A percentile compares a stretch with the other conserved stretches of the same genome.
phyloP scores from a whole-genome alignment of 2,113 vertebrate genomes.

The Cyanoramphus novaezelandiae region DNA sequence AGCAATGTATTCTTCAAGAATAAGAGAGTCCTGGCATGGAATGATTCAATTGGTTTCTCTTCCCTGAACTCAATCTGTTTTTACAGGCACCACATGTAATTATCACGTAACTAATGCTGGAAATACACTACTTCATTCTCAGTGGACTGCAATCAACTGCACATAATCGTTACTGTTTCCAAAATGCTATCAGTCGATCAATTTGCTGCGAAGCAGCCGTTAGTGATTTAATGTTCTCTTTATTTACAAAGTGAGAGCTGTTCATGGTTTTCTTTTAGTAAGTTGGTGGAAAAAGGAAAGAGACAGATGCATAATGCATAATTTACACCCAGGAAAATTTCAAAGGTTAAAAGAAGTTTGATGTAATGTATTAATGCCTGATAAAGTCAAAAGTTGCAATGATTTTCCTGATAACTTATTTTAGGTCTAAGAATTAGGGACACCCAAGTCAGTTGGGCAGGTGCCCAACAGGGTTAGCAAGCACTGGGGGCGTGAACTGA shows the following conservation, averaged over 20 bases:
- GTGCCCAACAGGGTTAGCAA: not conserved
- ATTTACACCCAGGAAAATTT: not conserved
- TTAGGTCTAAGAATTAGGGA: not conserved
- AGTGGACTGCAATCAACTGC: not conserved
- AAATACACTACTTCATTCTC: not conserved
- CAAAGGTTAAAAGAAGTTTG: not conserved
- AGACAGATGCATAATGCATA: not conserved
- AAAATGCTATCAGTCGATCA: not conserved
- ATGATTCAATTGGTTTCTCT: not conserved
- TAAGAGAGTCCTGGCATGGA: not conserved
- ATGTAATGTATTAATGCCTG: not conserved
- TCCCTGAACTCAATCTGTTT: not conserved
- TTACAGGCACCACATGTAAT: not conserved
- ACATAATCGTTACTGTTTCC: not conserved
- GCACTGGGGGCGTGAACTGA: not conserved
- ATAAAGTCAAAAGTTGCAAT: not conserved
- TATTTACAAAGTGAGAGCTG: not conserved
- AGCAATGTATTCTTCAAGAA: not conserved
- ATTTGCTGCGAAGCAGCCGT: constrained; percentile 19
- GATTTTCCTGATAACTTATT: not conserved
- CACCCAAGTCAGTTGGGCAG: not conserved
- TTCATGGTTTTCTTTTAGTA: not conserved
- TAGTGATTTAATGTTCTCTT: not conserved
- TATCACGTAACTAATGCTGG: not conserved
- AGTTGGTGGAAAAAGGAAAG: not conserved